Percentiles rank a stretch among this genome's conserved stretches.
phyloP scores from a whole-genome alignment of 2,113 vertebrate genomes.

The Cervus canadensis region DNA sequence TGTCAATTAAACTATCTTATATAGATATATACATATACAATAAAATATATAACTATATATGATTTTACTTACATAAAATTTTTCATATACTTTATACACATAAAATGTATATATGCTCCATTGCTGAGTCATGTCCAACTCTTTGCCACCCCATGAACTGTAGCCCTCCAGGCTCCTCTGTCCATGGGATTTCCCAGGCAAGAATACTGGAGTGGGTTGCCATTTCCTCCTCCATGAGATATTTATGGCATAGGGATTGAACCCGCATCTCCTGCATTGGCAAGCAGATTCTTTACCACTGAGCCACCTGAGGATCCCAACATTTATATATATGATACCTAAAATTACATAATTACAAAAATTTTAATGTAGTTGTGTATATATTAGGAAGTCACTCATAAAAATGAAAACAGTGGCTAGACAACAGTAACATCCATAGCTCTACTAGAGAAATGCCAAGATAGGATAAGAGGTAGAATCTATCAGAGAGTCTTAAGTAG shows the following conservation, averaged over 20 bases:
- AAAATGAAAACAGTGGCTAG: neutral
- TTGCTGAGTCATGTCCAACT: accelerated
- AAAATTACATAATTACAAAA: neutral
- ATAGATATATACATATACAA: neutral
- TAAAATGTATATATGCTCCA: neutral
- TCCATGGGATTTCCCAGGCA: neutral
- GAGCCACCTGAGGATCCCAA: neutral
- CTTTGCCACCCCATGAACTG: neutral
- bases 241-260: neutral
- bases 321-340: neutral
- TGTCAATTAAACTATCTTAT: neutral
- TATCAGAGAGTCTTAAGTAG: neutral
- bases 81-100: neutral
- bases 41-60: neutral
- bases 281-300: neutral
- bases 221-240: neutral
- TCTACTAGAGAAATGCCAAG: neutral
- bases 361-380: neutral
- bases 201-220: neutral
- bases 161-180: neutral
- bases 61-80: neutral
- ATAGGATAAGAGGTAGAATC: accelerated
- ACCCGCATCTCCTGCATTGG: neutral
- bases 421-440: neutral
- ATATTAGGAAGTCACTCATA: neutral